phyloP scores from a whole-genome alignment of 2,797 vertebrate genomes.

The Falco columbarius region DNA sequence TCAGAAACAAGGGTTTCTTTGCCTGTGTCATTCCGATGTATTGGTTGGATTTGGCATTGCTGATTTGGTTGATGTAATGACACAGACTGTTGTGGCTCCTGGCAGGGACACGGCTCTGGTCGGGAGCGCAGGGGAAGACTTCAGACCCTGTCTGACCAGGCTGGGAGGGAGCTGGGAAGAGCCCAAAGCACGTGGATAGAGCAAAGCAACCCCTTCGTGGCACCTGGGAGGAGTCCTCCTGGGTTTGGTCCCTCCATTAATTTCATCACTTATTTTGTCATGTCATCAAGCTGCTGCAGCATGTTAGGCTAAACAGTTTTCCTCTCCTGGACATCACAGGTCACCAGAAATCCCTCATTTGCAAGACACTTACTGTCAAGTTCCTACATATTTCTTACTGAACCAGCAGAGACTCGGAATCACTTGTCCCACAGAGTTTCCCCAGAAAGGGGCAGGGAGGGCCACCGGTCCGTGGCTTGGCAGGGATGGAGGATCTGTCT shows the following conservation, averaged over 20 bases:
- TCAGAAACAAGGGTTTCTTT: background rate
- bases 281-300: background rate
- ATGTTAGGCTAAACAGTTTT: background rate
- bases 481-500: background rate
- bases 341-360: background rate
- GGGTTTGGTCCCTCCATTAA: background rate
- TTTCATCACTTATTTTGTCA: background rate
- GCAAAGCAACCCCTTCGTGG: background rate
- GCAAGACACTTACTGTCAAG: background rate
- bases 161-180: background rate
- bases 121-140: background rate
- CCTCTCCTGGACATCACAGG: background rate
- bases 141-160: background rate
- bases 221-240: background rate
- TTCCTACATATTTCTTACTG: background rate
- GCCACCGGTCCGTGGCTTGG: rapidly evolving
- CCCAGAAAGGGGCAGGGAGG: background rate
- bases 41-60: background rate
- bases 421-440: background rate
- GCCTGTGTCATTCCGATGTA: background rate
- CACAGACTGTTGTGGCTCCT: background rate
- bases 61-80: background rate
- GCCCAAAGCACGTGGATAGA: background rate
- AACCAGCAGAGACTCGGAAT: background rate
- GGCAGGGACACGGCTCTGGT: rapidly evolving